Evolutionary conservation across 2,888 invertebrate species (phyloP).

Genomic region (Zygothrica quintamaculata): DNA sequence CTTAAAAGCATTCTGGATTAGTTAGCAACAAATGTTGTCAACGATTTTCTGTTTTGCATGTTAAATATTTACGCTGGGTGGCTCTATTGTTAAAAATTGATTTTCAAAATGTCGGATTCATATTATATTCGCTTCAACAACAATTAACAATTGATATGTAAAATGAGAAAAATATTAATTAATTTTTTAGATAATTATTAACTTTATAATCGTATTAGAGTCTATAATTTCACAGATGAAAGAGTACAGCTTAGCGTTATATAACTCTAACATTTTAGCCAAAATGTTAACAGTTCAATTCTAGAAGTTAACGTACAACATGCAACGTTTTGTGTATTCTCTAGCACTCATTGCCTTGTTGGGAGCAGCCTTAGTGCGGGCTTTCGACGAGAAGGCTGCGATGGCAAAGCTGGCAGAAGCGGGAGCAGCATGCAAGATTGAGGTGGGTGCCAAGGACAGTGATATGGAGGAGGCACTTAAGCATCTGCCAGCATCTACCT

Average conservation of each 20-base stretch:
- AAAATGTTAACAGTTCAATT: constrained; percentile 37
- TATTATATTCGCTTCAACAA: not conserved
- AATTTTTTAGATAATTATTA: constrained; percentile 30
- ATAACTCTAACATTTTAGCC: constrained; percentile 30
- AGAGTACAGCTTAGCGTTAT: constrained; percentile 46
- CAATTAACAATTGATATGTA: too few relatives aligned
- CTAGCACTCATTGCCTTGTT: constrained; percentile 39
- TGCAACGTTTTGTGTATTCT: constrained; percentile 41
- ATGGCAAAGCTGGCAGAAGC: constrained; percentile 54
- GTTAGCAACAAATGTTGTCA: not conserved
- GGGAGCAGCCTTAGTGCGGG: constrained; percentile 40
- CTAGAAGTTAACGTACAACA: constrained; percentile 32
- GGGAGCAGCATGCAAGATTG: constrained; percentile 68
- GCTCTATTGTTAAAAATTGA: constrained; percentile 4
- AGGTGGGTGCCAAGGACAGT: constrained; percentile 73
- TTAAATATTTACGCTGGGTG: not conserved
- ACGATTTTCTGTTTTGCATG: not conserved
- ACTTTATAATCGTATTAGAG: constrained; percentile 30
- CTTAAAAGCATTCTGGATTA: too few relatives aligned
- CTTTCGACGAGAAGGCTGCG: constrained; percentile 62
- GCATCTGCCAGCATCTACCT: constrained; percentile 55
- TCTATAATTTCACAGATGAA: constrained; percentile 79
- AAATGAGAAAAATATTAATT: too few relatives aligned
- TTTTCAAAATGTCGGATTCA: not conserved
- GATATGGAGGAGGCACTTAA: constrained; percentile 62